phyloP scores from a whole-genome alignment of 2,113 vertebrate species.

The Tragelaphus scriptus region DNA sequence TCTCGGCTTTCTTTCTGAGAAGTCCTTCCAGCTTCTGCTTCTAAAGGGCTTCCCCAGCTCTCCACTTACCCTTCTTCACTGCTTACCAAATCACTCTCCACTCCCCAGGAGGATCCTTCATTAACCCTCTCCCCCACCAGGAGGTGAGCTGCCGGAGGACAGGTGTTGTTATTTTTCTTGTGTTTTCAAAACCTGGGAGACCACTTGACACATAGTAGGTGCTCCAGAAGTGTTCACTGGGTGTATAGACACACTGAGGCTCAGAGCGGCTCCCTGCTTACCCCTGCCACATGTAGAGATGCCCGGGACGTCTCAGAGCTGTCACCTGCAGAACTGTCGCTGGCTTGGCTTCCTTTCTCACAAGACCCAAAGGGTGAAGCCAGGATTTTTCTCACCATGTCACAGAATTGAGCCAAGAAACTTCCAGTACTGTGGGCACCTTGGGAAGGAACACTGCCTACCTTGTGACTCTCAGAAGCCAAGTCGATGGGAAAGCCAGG shows the following conservation, averaged over 20 bases:
- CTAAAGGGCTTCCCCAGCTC: not conserved
- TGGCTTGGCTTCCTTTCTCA: not conserved
- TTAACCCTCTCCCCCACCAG: not conserved
- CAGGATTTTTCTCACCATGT: not conserved
- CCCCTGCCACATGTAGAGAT: not conserved
- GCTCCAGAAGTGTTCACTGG: not conserved
- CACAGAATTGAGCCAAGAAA: not conserved
- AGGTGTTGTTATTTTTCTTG: not conserved
- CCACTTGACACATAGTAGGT: not conserved
- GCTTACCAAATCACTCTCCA: not conserved
- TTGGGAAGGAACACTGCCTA: not conserved
- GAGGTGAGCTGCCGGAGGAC: not conserved
- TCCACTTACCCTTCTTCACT: not conserved
- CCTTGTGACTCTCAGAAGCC: not conserved
- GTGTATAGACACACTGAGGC: not conserved
- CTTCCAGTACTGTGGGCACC: accelerated
- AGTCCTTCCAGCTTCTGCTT: not conserved
- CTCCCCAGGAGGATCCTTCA: not conserved
- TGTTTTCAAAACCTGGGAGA: not conserved
- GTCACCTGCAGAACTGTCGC: not conserved
- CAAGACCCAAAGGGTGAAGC: accelerated
- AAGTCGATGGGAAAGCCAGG: not conserved
- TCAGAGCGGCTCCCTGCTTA: not conserved
- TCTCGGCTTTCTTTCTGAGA: not conserved
- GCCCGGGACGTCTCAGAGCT: not conserved